Conservation (phyloP, 2,888 invertebrate species). For the Parnassius glacialis region DNA sequence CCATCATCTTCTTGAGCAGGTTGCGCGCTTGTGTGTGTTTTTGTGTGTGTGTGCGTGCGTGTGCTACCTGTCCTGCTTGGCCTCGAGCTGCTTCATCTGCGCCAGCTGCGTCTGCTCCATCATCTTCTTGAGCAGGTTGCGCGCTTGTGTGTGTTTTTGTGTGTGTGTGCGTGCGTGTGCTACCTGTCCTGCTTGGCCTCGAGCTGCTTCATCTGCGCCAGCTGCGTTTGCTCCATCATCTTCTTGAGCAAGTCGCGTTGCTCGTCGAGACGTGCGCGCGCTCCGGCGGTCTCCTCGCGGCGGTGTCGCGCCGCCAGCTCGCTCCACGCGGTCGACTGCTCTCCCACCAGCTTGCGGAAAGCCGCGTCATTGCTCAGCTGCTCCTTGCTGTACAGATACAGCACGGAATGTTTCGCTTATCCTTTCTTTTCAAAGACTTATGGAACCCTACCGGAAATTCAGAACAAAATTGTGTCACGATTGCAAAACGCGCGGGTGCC, state of each 20-base stretch:
- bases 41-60: neutral
- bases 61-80: conserved; percentile 83
- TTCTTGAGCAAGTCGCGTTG: conserved; percentile 86
- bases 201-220: conserved; percentile 92
- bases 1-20: neutral
- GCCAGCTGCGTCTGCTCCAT: conserved; percentile 90
- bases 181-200: conserved; percentile 93
- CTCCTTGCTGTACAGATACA: conserved; percentile 84
- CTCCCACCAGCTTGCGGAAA: conserved; percentile 91
- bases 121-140: conserved; percentile 86
- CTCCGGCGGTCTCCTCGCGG: conserved; percentile 90
- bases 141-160: conserved; percentile 85
- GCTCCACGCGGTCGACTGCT: conserved; percentile 97
- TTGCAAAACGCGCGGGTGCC: too few relatives aligned
- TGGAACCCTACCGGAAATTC: too few relatives aligned
- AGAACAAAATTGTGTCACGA: too few relatives aligned
- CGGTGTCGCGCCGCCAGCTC: conserved; percentile 92
- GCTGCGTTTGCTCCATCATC: conserved; percentile 91
- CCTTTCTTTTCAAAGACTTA: too few relatives aligned
- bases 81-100: conserved; percentile 94
- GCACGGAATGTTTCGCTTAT: too few relatives aligned
- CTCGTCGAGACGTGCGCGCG: conserved; percentile 91
- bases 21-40: neutral
- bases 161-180: neutral
- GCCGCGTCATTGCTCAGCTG: conserved; percentile 89